A percentile compares a stretch with the other conserved stretches of the same genome.
phyloP scores from a whole-genome alignment of 2,888 invertebrate genomes.

The Merodon equestris region DNA sequence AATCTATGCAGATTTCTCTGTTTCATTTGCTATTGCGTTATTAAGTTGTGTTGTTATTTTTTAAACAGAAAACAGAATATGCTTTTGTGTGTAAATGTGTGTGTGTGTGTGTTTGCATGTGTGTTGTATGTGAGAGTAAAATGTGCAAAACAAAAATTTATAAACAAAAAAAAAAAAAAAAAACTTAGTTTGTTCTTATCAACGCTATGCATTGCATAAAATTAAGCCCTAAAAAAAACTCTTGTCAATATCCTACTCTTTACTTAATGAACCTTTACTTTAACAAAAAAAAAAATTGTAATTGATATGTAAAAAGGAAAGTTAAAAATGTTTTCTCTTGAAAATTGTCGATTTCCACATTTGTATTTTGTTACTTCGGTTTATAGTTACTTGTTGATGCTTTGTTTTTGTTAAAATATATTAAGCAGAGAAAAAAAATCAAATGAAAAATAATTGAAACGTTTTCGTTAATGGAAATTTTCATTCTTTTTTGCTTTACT shows the following conservation, averaged over 20 bases:
- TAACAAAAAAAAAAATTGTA: conserved; percentile 39
- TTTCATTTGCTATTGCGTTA: too few species aligned
- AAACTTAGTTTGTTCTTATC: conserved; percentile 30
- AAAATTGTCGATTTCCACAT: conserved; percentile 15
- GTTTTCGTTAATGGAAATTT: conserved; percentile 47
- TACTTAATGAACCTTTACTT: conserved; percentile 30
- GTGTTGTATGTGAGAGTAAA: conserved; percentile 19
- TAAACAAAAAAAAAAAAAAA: conserved; percentile 3
- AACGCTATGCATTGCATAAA: conserved; percentile 57
- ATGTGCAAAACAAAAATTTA: background rate
- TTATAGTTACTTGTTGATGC: conserved; percentile 33
- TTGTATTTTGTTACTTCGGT: conserved; percentile 32
- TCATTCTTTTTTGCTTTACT: conserved; percentile 4
- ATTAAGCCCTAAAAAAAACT: conserved; percentile 51
- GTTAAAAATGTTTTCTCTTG: conserved; percentile 20
- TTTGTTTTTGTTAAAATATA: conserved; percentile 29
- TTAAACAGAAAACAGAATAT: conserved; percentile 38
- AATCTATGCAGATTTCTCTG: conserved; percentile 9
- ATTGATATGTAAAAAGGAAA: conserved; percentile 11
- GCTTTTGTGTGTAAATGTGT: conserved; percentile 22
- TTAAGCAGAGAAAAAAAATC: conserved; percentile 29
- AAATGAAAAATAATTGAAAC: conserved; percentile 24
- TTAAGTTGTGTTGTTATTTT: conserved; percentile 18
- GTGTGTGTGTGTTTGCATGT: conserved; percentile 28
- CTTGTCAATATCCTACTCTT: conserved; percentile 35